A percentile compares a stretch with the other conserved stretches of the same genome.
Conservation (phyloP, 2,113 vertebrate genomes). For the Thunnus maccoyii region DNA sequence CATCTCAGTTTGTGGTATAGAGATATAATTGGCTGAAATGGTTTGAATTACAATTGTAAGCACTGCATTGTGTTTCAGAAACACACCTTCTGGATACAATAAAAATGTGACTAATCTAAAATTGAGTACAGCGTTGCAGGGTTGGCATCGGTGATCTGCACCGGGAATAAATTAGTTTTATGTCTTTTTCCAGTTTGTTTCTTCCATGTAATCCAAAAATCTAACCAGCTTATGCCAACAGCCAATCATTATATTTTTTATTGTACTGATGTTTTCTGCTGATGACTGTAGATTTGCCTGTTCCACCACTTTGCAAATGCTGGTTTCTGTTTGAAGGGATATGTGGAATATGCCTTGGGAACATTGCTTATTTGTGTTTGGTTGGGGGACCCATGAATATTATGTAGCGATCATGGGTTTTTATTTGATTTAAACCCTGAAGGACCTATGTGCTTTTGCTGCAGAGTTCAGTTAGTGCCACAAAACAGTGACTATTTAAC, state of each 20-base stretch:
- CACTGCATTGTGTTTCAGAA: not conserved
- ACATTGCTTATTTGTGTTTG: not conserved
- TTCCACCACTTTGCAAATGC: slow-evolving; percentile 3
- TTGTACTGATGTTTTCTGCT: slow-evolving; percentile 3
- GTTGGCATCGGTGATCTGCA: not conserved
- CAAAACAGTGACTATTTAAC: not conserved
- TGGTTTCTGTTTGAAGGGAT: not conserved
- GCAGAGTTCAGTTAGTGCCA: not conserved
- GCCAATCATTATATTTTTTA: not conserved
- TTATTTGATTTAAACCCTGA: not conserved
- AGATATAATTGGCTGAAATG: not conserved
- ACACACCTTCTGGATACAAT: slow-evolving; percentile 2
- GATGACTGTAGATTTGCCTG: not conserved
- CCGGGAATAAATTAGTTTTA: not conserved
- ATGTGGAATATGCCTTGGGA: not conserved
- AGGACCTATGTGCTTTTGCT: not conserved
- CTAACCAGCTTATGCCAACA: not conserved
- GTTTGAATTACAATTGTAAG: not conserved
- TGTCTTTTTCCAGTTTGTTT: not conserved
- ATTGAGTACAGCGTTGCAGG: not conserved
- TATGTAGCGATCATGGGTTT: not conserved
- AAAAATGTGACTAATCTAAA: not conserved
- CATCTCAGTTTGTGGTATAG: not conserved
- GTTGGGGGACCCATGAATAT: not conserved
- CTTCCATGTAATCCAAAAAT: not conserved